Percentiles rank a stretch among this genome's conserved stretches.
phyloP scores from a whole-genome alignment of 1,140 invertebrate species.

The Procambarus virginalis region DNA sequence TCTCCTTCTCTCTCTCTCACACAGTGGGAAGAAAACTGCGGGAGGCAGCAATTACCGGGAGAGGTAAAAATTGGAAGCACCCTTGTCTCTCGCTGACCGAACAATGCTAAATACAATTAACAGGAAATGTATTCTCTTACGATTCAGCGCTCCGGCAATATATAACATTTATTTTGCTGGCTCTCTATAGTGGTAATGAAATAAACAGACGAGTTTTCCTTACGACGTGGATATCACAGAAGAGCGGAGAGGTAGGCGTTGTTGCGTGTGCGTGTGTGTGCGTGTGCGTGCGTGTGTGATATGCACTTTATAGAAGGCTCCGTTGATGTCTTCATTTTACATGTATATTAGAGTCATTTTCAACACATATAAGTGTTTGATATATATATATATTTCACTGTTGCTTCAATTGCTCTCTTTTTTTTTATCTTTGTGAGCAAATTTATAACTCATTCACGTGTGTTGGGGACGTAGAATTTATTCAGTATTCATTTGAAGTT shows the following conservation, averaged over 20 bases:
- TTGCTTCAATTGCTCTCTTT: too few relatives aligned
- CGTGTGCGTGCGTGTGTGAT: background rate
- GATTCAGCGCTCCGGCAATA: background rate
- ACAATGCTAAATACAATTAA: constrained; percentile 10
- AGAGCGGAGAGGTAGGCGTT: background rate
- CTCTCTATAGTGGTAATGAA: background rate
- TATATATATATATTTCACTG: too few relatives aligned
- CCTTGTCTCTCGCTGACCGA: background rate
- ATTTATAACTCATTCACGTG: too few relatives aligned
- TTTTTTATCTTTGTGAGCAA: too few relatives aligned
- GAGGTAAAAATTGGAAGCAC: constrained; percentile 1
- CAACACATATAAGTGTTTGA: too few relatives aligned
- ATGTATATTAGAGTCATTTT: too few relatives aligned
- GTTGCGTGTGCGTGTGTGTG: background rate
- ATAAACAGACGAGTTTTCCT: background rate
- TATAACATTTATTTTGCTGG: background rate
- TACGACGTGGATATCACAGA: background rate
- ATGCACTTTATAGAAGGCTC: too few relatives aligned
- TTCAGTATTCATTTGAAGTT: too few relatives aligned
- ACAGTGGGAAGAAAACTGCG: background rate
- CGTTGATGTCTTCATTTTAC: too few relatives aligned
- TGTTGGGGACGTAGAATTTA: too few relatives aligned
- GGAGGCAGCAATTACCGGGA: background rate
- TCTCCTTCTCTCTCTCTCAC: background rate
- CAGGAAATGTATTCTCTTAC: constrained; percentile 1